Conservation (phyloP, 2,113 vertebrate genomes). For the Mesoclemmys tuberculata region DNA sequence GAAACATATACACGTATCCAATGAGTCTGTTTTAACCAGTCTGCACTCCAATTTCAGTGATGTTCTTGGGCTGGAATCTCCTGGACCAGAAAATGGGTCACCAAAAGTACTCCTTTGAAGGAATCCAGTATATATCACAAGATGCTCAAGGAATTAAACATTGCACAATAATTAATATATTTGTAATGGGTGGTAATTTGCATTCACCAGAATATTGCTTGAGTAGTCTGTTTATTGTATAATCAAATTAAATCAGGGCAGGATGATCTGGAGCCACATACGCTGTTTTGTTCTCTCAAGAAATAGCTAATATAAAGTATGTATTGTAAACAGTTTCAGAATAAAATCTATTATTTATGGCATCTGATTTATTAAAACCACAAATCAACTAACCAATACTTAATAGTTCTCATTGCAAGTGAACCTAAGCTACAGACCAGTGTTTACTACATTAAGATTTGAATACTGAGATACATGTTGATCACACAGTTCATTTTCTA, state of each 20-base stretch:
- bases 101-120: neutral
- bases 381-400: neutral
- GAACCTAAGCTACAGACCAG: neutral
- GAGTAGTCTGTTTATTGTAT: neutral
- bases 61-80: neutral
- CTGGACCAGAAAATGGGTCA: neutral
- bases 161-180: neutral
- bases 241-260: neutral
- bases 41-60: neutral
- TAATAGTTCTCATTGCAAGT: neutral
- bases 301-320: neutral
- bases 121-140: neutral
- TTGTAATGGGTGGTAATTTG: neutral
- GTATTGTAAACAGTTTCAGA: neutral
- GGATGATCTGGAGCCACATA: neutral
- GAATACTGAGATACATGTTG: neutral
- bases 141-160: neutral
- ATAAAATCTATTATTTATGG: neutral
- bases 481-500: neutral
- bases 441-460: neutral
- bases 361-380: neutral
- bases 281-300: neutral
- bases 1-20: accelerated
- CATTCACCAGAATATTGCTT: neutral
- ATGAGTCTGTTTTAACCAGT: neutral